Evolutionary conservation across 2,888 invertebrate species (phyloP).

Genomic region (Parnassius orleans): DNA sequence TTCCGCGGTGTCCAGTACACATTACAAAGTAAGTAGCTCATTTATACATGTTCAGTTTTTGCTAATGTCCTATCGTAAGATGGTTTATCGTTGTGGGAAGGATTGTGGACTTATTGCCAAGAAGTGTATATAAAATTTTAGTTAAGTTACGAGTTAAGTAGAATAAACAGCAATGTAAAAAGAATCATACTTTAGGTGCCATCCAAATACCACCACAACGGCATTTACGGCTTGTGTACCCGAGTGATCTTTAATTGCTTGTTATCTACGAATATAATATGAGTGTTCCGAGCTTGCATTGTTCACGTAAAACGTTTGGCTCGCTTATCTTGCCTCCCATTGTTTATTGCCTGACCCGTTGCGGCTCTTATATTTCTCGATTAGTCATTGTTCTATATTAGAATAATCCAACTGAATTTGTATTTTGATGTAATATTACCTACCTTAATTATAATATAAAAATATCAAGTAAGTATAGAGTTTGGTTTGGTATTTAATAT

Average conservation of each 20-base stretch:
- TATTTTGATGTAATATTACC: too few species aligned
- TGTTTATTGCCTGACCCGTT: conserved; percentile 48
- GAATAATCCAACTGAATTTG: background rate
- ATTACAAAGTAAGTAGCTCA: conserved; percentile 19
- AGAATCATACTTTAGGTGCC: background rate
- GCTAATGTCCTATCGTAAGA: too few species aligned
- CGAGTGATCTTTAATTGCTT: conserved; percentile 47
- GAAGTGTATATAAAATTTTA: too few species aligned
- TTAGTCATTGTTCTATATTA: conserved; percentile 35
- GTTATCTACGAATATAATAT: conserved; percentile 41
- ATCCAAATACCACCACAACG: background rate
- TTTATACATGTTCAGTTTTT: background rate
- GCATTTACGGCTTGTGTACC: conserved; percentile 26
- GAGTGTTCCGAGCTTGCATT: conserved; percentile 36
- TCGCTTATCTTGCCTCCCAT: conserved; percentile 46
- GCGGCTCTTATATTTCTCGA: conserved; percentile 37
- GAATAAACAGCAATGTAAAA: too few species aligned
- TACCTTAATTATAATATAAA: too few species aligned
- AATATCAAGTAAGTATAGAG: too few species aligned
- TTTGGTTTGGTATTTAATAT: too few species aligned
- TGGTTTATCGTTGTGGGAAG: too few species aligned
- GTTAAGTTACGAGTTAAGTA: too few species aligned
- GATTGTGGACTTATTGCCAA: too few species aligned
- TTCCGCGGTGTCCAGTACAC: background rate
- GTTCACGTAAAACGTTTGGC: conserved; percentile 39